Conservation (phyloP, 2,888 invertebrate species). For the Drosophila mercatorum region DNA sequence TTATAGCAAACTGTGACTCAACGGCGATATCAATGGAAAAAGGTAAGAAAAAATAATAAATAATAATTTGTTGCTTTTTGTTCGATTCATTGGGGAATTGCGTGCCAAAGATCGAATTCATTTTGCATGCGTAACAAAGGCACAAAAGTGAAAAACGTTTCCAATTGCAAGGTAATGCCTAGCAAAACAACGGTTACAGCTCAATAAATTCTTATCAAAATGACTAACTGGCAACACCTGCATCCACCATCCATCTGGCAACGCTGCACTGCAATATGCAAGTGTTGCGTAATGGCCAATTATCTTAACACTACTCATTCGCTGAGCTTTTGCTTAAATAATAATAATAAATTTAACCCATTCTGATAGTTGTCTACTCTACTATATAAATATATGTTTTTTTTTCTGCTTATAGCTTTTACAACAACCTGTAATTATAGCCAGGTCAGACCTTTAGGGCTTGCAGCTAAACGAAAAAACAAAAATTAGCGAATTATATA, state of each 20-base stretch:
- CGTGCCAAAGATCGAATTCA: conserved; percentile 83
- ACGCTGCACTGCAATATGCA: background rate
- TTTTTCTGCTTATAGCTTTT: conserved; percentile 24
- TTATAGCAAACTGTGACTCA: conserved; percentile 57
- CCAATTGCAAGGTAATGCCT: conserved; percentile 51
- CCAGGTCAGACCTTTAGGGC: conserved; percentile 26
- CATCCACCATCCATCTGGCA: background rate
- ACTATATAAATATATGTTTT: background rate
- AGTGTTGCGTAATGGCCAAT: conserved; percentile 3
- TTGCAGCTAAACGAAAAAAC: background rate
- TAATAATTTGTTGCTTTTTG: conserved; percentile 34
- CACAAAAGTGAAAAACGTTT: conserved; percentile 33
- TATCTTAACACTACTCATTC: background rate
- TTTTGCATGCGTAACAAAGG: conserved; percentile 60
- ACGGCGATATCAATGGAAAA: conserved; percentile 49
- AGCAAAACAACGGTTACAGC: conserved; percentile 17
- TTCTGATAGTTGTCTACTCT: background rate
- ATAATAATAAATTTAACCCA: background rate
- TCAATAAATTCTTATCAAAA: background rate
- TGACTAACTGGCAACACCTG: background rate
- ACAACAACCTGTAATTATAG: background rate
- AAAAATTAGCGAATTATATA: conserved; percentile 3
- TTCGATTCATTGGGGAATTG: conserved; percentile 55
- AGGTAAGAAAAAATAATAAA: conserved; percentile 10
- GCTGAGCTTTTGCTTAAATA: background rate